phyloP scores from a whole-genome alignment of 2,113 vertebrate genomes.

The Mus musculus region GRCm39 chr5:132029001-132029500 shows the following conservation, averaged over 20 bases:
- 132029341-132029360: background rate
- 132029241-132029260: background rate
- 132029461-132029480: conserved; percentile 66
- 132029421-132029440: background rate
- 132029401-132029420: background rate
- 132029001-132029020: conserved; percentile 22
- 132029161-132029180: background rate
- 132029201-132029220: too few relatives aligned
- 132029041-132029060: background rate
- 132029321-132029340: background rate
- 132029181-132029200: too few relatives aligned
- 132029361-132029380: background rate
- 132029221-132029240: too few relatives aligned
- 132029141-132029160: background rate
- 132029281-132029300: background rate
- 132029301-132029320: background rate
- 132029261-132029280: background rate
- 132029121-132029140: background rate
- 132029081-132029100: background rate
- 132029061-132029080: background rate
- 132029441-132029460: conserved; percentile 1
- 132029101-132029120: conserved; percentile 5
- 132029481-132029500: conserved; percentile 66
- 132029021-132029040: background rate
- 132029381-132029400: background rate